phyloP scores from a whole-genome alignment of 1,140 invertebrate genomes.

The Pachyrhynchus sulphureomaculatus region DNA sequence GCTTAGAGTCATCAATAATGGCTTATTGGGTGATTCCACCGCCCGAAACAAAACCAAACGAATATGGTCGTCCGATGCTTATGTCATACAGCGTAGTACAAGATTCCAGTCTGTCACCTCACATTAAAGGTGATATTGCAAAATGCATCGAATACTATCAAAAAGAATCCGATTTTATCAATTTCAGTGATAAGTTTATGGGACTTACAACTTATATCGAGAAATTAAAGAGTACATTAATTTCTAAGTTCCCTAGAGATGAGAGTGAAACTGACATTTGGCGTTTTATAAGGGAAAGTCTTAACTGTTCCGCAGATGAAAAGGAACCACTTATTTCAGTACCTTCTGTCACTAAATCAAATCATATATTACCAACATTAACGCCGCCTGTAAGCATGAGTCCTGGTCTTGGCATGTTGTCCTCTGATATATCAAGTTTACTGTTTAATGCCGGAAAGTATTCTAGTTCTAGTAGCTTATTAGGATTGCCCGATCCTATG shows the following conservation, averaged over 20 bases:
- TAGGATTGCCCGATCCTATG: slow-evolving; percentile 66
- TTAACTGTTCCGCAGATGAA: slow-evolving; percentile 58
- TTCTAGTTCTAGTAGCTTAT: slow-evolving; percentile 56
- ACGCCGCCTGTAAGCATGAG: slow-evolving; percentile 55
- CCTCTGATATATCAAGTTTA: slow-evolving; percentile 61
- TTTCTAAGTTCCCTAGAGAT: slow-evolving; percentile 66
- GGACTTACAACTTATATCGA: slow-evolving; percentile 73
- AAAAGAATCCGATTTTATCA: slow-evolving; percentile 73
- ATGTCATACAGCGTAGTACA: slow-evolving; percentile 82
- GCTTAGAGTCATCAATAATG: slow-evolving; percentile 77
- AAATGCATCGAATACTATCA: slow-evolving; percentile 84
- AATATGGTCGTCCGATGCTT: slow-evolving; percentile 88
- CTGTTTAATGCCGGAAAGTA: slow-evolving; percentile 63
- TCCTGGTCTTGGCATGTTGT: slow-evolving; percentile 59
- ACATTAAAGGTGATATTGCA: slow-evolving; percentile 84
- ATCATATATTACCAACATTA: slow-evolving; percentile 47
- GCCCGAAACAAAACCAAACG: slow-evolving; percentile 83
- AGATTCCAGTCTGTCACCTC: slow-evolving; percentile 78
- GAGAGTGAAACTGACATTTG: slow-evolving; percentile 65
- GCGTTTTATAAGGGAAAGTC: slow-evolving; percentile 61
- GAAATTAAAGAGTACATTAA: slow-evolving; percentile 70
- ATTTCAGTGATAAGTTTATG: slow-evolving; percentile 75
- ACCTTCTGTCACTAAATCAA: slow-evolving; percentile 55
- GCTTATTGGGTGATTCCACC: slow-evolving; percentile 95
- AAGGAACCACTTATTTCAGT: slow-evolving; percentile 59